Base-by-base conservation (phyloP, 2,888 invertebrate genomes). In the Candidula unifasciata region DNA sequence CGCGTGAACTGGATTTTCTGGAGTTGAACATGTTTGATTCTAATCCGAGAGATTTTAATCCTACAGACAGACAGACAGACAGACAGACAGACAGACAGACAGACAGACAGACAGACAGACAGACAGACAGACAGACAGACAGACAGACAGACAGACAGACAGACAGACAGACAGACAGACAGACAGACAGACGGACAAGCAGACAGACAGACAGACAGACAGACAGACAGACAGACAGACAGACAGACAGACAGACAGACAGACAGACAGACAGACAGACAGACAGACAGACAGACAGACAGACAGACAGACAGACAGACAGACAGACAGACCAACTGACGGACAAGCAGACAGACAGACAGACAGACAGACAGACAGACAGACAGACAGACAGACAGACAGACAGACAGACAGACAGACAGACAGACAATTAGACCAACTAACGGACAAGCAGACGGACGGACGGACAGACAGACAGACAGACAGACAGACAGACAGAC, bases 341-440 rank as follows among this genome's bases (percentile, higher is more conserved):
- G 0, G 60, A 60, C n/a, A 60, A 21, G 21, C n/a, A 60, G 2
- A 60, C n/a, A 60, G 2, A 60, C n/a, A 60, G 2, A 60, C n/a
- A 60, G 60, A 60, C n/a, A 60, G 60, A 60, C n/a, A 60, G 60
- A 60, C n/a, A 60, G 60, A 60, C n/a, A 60, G 60, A 60, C n/a
- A 60, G 60, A 60, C n/a, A 60, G 60, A n/a, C 24, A n/a, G n/a
- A 60, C 24, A n/a, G n/a, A 60, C 24, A n/a, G n/a, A 60, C 24
- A 60, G n/a, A 60, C 24, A 60, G n/a, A 60, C 24, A 60, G n/a
- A 60, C 24, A 60, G n/a, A n/a, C 21, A n/a, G n/a, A n/a, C 21
- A 60, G n/a, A 60, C 24, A 60, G 60, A 13, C 13, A 44, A 44
- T 10, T 13, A 44, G 44, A 44, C 44, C 6, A 6, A 44, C 44